phyloP scores from a whole-genome alignment of 2,113 vertebrate genomes.

The Aphyosemion australe region DNA sequence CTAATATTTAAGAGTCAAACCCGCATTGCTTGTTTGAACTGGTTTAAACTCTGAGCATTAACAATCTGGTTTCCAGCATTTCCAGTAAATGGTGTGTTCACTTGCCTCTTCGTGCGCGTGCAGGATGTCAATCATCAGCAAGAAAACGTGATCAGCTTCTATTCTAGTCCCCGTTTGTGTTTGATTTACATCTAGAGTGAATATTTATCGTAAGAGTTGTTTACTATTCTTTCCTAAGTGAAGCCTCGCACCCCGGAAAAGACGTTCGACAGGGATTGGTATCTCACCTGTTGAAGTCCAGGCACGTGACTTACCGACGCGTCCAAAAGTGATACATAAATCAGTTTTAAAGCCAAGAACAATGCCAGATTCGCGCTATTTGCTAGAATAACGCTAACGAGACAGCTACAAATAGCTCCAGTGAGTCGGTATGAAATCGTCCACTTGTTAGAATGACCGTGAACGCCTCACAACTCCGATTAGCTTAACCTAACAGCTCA shows the following conservation, averaged over 20 bases:
- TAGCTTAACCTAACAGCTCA: conserved; percentile 34
- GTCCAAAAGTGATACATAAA: conserved; percentile 15
- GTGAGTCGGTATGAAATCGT: neutral
- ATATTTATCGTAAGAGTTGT: too few species aligned
- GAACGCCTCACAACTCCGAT: neutral
- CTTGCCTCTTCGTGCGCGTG: neutral
- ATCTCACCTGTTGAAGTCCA: conserved; percentile 55
- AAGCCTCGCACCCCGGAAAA: conserved; percentile 1
- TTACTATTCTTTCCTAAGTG: too few species aligned
- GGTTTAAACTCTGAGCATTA: too few species aligned
- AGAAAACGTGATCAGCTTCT: neutral
- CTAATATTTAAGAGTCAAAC: too few species aligned
- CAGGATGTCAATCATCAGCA: neutral
- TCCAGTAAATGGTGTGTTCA: neutral
- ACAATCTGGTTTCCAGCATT: neutral
- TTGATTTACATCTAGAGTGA: neutral
- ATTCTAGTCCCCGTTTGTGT: neutral
- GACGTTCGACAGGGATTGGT: neutral
- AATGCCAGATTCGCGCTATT: neutral
- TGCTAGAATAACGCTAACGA: too few species aligned
- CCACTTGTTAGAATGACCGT: conserved; percentile 11
- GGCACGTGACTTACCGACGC: conserved; percentile 38
- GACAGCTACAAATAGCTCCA: neutral
- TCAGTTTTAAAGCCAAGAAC: neutral
- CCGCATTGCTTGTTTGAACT: too few species aligned